A percentile compares a stretch with the other conserved stretches of the same genome.
phyloP scores from a whole-genome alignment of 2,113 vertebrate genomes.

The Rhombomys opimus region DNA sequence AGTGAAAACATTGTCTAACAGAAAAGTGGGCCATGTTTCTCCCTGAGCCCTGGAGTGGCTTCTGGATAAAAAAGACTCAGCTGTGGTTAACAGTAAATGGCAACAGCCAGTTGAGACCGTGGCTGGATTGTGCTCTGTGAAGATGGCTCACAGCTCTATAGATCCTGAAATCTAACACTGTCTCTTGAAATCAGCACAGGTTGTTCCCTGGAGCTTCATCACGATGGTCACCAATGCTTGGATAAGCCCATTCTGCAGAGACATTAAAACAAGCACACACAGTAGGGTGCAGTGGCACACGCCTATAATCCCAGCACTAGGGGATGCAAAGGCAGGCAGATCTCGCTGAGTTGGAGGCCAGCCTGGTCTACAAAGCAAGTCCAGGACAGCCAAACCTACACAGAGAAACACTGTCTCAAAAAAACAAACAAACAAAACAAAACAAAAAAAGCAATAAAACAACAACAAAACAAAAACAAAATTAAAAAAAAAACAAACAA shows the following conservation, averaged over 20 bases:
- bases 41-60: neutral
- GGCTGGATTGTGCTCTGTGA: neutral
- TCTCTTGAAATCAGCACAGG: neutral
- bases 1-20: neutral
- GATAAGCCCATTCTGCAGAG: neutral
- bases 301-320: too few species aligned
- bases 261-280: conserved; percentile 43
- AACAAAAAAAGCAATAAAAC: too few species aligned
- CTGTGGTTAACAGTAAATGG: neutral
- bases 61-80: neutral
- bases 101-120: neutral
- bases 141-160: neutral
- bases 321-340: too few species aligned
- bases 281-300: too few species aligned
- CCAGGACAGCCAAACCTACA: too few species aligned
- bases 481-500: neutral
- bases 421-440: too few species aligned
- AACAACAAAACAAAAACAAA: too few species aligned
- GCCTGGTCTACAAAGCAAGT: too few species aligned
- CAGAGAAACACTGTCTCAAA: too few species aligned
- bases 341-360: too few species aligned
- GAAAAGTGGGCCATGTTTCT: neutral
- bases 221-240: neutral
- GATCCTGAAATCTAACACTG: neutral
- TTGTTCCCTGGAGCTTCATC: neutral